phyloP scores from a whole-genome alignment of 2,888 invertebrate genomes.

The Drosophila yooni region DNA sequence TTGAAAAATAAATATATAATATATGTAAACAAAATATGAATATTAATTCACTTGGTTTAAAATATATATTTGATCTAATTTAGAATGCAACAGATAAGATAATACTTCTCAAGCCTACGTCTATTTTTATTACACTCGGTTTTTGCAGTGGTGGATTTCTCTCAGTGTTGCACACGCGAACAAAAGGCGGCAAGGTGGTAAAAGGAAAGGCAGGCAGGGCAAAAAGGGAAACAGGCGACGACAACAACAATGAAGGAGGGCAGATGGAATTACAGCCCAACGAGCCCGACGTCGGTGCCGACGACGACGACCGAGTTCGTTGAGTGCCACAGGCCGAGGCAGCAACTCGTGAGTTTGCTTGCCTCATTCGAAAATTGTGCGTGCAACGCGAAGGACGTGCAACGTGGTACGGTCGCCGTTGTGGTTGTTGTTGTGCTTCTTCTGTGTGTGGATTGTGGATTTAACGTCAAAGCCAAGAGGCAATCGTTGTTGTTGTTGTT shows the following conservation, averaged over 20 bases:
- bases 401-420: conserved; percentile 25
- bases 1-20: background rate
- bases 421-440: conserved; percentile 13
- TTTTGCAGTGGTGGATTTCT: conserved; percentile 11
- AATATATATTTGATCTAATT: background rate
- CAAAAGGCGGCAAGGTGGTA: conserved; percentile 44
- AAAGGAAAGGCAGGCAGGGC: conserved; percentile 30
- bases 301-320: conserved; percentile 1
- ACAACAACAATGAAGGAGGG: conserved; percentile 27
- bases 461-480: background rate
- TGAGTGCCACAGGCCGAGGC: conserved; percentile 32
- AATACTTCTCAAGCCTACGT: background rate
- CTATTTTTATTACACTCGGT: background rate
- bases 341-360: conserved; percentile 21
- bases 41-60: background rate
- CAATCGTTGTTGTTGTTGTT: conserved; percentile 16
- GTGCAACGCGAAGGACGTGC: conserved; percentile 81
- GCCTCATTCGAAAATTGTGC: conserved; percentile 81
- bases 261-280: conserved; percentile 48
- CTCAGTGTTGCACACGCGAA: conserved; percentile 30
- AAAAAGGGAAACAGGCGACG: conserved; percentile 16
- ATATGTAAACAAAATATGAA: background rate
- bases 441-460: background rate
- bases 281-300: conserved; percentile 6
- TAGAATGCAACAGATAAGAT: background rate